phyloP scores from a whole-genome alignment of 2,797 vertebrate species.

The Sylvilagus floridanus region DNA sequence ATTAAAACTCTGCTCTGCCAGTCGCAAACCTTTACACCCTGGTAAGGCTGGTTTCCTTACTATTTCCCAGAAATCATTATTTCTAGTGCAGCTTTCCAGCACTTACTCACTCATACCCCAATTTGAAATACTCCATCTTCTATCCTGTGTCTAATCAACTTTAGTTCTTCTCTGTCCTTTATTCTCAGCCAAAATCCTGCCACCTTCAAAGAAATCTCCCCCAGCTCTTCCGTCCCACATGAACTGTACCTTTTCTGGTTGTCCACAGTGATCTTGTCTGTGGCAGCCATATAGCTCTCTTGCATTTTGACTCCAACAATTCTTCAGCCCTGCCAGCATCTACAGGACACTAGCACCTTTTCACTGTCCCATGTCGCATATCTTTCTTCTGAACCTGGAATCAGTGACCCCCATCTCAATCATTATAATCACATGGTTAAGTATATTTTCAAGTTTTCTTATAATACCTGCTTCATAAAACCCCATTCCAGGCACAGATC shows the following conservation, averaged over 20 bases:
- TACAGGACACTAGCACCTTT: background rate
- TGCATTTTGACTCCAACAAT: background rate
- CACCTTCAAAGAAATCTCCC: background rate
- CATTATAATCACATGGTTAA: background rate
- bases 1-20: background rate
- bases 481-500: background rate
- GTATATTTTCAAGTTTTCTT: constrained; percentile 33
- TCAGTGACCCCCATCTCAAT: background rate
- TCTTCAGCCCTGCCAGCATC: background rate
- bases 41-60: background rate
- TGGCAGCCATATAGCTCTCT: background rate
- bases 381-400: background rate
- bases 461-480: constrained; percentile 35
- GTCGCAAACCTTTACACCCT: background rate
- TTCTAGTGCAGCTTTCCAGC: background rate
- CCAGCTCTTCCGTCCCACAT: background rate
- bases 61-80: constrained; percentile 33
- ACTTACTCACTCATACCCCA: background rate
- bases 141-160: constrained; percentile 17
- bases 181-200: constrained; percentile 1
- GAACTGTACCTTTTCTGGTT: background rate
- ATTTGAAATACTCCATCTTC: constrained; percentile 2
- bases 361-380: background rate
- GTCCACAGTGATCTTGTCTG: background rate
- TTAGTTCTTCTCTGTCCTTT: constrained; percentile 11